Conservation (phyloP, 1,140 invertebrate genomes). For the Drosophila chauvacae region DNA sequence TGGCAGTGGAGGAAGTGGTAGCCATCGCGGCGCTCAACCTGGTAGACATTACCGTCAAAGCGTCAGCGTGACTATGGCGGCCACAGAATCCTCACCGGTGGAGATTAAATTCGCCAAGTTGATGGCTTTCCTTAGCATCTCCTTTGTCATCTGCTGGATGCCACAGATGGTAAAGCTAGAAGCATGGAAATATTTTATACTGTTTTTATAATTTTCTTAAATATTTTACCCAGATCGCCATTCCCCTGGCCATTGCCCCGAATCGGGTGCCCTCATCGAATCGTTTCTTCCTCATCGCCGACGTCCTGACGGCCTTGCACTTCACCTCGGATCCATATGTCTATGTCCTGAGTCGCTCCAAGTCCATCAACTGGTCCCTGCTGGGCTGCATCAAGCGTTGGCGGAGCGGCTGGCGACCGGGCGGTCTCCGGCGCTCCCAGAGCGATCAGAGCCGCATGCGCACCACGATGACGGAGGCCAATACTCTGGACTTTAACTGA, state of each 20-base stretch:
- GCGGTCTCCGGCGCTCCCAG: conserved; percentile 69
- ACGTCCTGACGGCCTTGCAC: conserved; percentile 91
- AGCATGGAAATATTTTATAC: background rate
- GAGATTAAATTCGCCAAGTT: conserved; percentile 93
- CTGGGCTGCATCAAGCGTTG: conserved; percentile 74
- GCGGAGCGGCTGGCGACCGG: conserved; percentile 64
- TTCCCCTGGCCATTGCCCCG: conserved; percentile 87
- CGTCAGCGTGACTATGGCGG: conserved; percentile 77
- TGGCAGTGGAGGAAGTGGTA: conserved; percentile 34
- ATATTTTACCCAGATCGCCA: conserved; percentile 87
- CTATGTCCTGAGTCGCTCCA: conserved; percentile 89
- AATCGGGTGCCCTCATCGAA: conserved; percentile 63
- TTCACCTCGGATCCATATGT: conserved; percentile 93
- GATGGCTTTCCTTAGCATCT: conserved; percentile 92
- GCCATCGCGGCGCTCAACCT: conserved; percentile 54
- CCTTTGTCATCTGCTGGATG: conserved; percentile 93
- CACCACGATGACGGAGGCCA: conserved; percentile 75
- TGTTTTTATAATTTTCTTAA: background rate
- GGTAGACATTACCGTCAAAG: conserved; percentile 68
- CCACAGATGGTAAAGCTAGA: conserved; percentile 91
- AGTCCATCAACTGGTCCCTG: conserved; percentile 76
- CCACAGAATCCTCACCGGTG: conserved; percentile 88
- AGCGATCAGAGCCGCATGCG: conserved; percentile 82
- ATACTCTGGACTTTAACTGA: conserved; percentile 72
- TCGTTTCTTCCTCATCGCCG: conserved; percentile 86